Base-by-base conservation (phyloP, 1,140 invertebrate genomes). In the Leptopilina clavipes region DNA sequence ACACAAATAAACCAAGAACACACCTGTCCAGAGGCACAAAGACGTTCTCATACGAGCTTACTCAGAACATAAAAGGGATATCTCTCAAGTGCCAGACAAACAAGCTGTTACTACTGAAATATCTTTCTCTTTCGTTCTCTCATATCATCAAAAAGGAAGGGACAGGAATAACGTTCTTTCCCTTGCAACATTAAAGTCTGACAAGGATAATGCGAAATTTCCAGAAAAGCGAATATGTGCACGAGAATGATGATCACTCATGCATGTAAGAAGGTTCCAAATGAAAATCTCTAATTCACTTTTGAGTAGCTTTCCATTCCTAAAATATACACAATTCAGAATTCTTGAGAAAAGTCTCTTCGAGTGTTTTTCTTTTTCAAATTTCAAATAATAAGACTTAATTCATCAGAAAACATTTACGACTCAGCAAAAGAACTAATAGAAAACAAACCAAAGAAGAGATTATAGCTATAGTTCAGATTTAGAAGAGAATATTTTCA, bases 141-240 rank as follows among this genome's bases (percentile, higher is more conserved):
- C 25, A n/a, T 65, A 31, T 31, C 19, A 43, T 25, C 48, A 54
- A 17, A 71, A 56, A 75, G 65, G 52, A 77, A 59, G 17, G 48
- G 76, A 78, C 43, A 71, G 74, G 37, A 70, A 48, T 18, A 52
- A 44, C 19, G 40, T 40, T 19, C 71, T 7, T 9, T 72, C 37
- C 54, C 37, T 43, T 31, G 74, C 18, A 12, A 18, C 74, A 12
- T 17, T 71, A 19, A 14, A 31, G 37, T 14, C 48, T 52, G 19
- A 65, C 25, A 65, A 31, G 59, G 22, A 31, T 65, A 31, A 31
- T 65, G 31, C 25, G 19, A 25, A 12, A 19, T 18, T 19, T 59
- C 19, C 12, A 19, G 19, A 48, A n/a, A 19, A 54, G 52, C 17
- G 17, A 17, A n/a, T 54, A 3, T 54, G 52, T 10, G 52, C 52